Evolutionary conservation across 2,888 invertebrate species (phyloP), one percentile per base, ranked within the genome.

Genomic region (Drosophila recens): DNA sequence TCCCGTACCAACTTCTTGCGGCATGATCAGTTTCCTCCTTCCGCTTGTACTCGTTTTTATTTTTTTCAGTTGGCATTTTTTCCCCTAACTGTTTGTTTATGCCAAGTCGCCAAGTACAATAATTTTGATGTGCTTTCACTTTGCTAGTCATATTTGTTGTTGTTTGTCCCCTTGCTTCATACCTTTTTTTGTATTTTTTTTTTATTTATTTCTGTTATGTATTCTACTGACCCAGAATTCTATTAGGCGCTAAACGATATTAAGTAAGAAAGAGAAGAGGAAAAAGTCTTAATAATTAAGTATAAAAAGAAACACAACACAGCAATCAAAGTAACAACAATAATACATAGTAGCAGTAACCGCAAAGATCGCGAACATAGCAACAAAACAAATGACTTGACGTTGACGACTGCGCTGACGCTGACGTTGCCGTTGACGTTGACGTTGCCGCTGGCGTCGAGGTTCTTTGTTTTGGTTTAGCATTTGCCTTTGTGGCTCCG

Each of bases 191-290:
- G 6, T 27, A 27, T 30, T 30, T 30, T 30, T n/a, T n/a, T 30
- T 30, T 2, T 8, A 8, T 46, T 43, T 45, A 36, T 53, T 42
- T 52, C 62, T 63, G 45, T 65, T 58, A 54, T 73, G 46, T 65
- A 82, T 87, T 79, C 83, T 52, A 82, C 72, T 88, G 89, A 88
- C 82, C 89, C 54, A 88, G 70, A 86, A 82, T 68, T 46, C 43
- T 17, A 48, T 33, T 48, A 40, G 72, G 71, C 70, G 70, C 63
- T 63, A 51, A 77, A 61, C 23, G 57, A 8, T 63, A 53, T 67
- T 63, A 59, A 79, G 59, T 64, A 78, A 82, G 59, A 48, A 49
- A 54, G 34, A 59, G 49, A 51, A 48, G 23, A 63, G 67, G 57
- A 53, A 48, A 53, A 54, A 48, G 13, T 57, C 43, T 57, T 46